Evolutionary conservation across 92 coral and sea anemone genomes (phyloP), one percentile per base, ranked within the genome.

Genomic region (Virgularia gustaviana): DNA sequence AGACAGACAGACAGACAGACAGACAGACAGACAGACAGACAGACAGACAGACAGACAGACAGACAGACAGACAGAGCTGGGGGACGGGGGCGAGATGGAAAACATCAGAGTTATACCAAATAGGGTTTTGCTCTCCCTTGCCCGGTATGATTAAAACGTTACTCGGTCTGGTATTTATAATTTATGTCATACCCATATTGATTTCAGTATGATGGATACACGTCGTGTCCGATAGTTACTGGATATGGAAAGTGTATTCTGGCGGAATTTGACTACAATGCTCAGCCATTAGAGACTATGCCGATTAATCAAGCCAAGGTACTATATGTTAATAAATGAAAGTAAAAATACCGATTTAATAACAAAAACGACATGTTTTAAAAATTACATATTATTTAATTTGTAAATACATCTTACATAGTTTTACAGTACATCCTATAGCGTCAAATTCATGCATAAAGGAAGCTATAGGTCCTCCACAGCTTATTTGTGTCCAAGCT

Each of bases 231-330:
- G 0, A 80, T 94, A 47, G 89, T 94, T 22, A 94, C 99, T 32
- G 91, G 90, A 15, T 76, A 86, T 67, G 91, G 88, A 0, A 89
- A 88, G 67, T 91, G 90, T 3, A 86, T 94, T 75, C 81, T 94
- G 38, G 99, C 99, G 24, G 99, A 94, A 58, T 94, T 94, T 89
- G 99, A 94, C 67, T 94, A 71, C 85, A 81, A 92, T 42, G 98
- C 90, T 20, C 73, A 92, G 33, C 98, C 98, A 10, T 65, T 92
- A 76, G 98, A 92, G 65, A 92, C 98, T 9, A 86, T 89, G 80
- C 98, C 98, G 2, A 75, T 92, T 70, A 95, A 92, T 60, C 98
- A 92, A 35, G 83, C 88, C 67, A 92, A 92, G 96, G 98, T 92
- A 76, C 4, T 12, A 52, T 33, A 8, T 7, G 45, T 39, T 15